Conservation (phyloP, 2,888 invertebrate species). For the Amphipyra berbera region DNA sequence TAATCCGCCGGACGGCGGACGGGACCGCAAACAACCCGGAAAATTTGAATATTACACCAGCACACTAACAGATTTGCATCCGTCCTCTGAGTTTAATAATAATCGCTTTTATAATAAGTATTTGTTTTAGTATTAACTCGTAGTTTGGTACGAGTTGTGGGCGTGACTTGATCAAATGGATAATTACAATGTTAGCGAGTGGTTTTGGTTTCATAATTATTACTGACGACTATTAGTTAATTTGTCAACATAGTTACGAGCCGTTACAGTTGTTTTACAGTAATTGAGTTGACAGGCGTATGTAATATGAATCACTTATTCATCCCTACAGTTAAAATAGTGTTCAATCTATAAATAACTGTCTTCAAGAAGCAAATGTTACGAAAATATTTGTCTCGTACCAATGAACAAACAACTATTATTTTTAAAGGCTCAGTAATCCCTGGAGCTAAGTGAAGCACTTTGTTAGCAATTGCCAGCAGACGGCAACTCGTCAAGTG, state of each 20-base stretch:
- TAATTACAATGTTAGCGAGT: constrained; percentile 2
- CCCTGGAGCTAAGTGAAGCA: constrained; percentile 27
- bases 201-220: constrained; percentile 9
- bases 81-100: constrained; percentile 35
- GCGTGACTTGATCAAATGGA: not conserved
- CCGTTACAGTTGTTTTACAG: constrained; percentile 4
- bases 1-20: constrained; percentile 42
- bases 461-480: constrained; percentile 11
- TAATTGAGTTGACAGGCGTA: constrained; percentile 1
- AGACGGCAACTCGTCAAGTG: constrained; percentile 19
- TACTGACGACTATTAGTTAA: not conserved
- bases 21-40: constrained; percentile 40
- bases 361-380: too few relatives aligned
- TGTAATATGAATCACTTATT: too few relatives aligned
- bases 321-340: too few relatives aligned
- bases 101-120: constrained; percentile 42
- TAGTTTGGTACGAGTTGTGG: constrained; percentile 15
- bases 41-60: constrained; percentile 53
- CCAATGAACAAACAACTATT: not conserved
- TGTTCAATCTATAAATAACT: too few relatives aligned
- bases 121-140: not conserved
- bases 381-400: too few relatives aligned
- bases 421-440: not conserved
- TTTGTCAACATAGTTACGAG: not conserved
- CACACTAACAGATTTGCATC: constrained; percentile 52